A percentile compares a stretch with the other conserved stretches of the same genome.
Evolutionary conservation across 2,888 invertebrate species (phyloP).

Genomic region (Plemyria rubiginata): DNA sequence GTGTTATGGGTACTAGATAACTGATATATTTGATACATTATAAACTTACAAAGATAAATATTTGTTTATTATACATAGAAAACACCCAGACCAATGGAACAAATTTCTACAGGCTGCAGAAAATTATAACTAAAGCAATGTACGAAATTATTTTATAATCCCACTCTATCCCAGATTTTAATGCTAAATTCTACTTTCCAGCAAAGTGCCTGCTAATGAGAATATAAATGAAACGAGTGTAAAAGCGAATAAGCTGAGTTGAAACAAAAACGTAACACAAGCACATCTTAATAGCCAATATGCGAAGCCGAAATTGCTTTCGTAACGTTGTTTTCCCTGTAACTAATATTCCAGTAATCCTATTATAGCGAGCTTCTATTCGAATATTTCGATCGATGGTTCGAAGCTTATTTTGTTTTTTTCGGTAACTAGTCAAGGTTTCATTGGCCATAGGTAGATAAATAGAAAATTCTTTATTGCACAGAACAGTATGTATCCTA

Average conservation of each 20-base stretch:
- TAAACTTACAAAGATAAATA: too few relatives aligned
- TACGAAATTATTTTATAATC: conserved; percentile 12
- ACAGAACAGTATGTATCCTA: too few relatives aligned
- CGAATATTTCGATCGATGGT: conserved; percentile 49
- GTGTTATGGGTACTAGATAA: too few relatives aligned
- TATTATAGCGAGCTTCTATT: conserved; percentile 69
- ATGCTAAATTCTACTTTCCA: conserved; percentile 14
- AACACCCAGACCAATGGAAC: too few relatives aligned
- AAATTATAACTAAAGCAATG: too few relatives aligned
- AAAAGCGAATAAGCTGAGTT: conserved; percentile 45
- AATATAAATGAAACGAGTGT: conserved; percentile 41
- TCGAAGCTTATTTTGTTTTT: conserved; percentile 50
- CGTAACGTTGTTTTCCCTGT: conserved; percentile 77
- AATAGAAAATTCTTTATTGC: too few relatives aligned
- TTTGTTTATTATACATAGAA: too few relatives aligned
- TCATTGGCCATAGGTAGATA: too few relatives aligned
- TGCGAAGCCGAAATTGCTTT: conserved; percentile 83
- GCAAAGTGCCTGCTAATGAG: conserved; percentile 28
- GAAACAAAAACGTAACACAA: conserved; percentile 47
- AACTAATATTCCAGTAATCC: conserved; percentile 77
- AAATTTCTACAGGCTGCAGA: too few relatives aligned
- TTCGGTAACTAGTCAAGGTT: conserved; percentile 41
- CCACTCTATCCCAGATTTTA: conserved; percentile 16
- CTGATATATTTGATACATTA: too few relatives aligned
- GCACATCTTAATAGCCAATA: conserved; percentile 80